phyloP scores from a whole-genome alignment of 2,113 vertebrate genomes.

The Empidonax alnorum region DNA sequence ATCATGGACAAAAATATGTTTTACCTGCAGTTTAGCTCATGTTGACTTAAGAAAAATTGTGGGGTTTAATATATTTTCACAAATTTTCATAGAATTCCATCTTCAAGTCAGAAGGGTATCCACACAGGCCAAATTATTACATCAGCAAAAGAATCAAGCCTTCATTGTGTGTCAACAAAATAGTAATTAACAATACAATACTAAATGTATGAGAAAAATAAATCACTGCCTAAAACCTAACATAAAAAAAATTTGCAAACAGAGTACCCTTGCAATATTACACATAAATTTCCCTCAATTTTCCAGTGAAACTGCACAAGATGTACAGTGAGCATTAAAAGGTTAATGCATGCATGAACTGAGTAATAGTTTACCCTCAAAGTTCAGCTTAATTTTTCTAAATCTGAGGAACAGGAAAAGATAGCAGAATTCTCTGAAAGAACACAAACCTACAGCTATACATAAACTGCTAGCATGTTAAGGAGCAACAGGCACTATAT shows the following conservation, averaged over 20 bases:
- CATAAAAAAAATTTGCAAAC: neutral
- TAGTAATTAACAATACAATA: neutral
- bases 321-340: constrained; percentile 9
- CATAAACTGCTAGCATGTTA: neutral
- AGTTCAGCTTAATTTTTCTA: neutral
- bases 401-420: neutral
- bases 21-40: neutral
- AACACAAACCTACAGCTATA: constrained; percentile 8
- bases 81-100: neutral
- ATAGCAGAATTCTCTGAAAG: neutral
- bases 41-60: neutral
- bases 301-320: neutral
- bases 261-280: neutral
- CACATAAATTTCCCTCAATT: neutral
- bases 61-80: neutral
- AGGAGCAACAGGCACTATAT: constrained; percentile 60
- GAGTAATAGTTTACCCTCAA: neutral
- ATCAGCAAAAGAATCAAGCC: neutral
- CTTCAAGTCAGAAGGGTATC: neutral
- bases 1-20: neutral
- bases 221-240: neutral
- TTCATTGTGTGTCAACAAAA: neutral
- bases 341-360: neutral
- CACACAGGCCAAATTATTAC: neutral
- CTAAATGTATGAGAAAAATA: neutral